phyloP scores from a whole-genome alignment of 2,797 vertebrate genomes.

The Sebastiscus tertius region DNA sequence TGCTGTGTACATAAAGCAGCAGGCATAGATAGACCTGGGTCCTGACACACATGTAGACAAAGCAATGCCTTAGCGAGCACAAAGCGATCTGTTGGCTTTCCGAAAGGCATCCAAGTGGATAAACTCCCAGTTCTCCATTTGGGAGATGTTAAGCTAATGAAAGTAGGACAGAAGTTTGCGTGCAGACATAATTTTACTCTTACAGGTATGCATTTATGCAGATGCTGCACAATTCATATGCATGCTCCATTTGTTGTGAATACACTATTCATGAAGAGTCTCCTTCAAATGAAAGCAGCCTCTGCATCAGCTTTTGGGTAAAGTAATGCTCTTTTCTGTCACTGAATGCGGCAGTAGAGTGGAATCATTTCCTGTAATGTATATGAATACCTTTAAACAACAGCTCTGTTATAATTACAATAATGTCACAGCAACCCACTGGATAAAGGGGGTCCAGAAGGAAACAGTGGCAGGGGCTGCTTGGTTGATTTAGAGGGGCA shows the following conservation, averaged over 20 bases:
- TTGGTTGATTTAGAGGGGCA: conserved; percentile 58
- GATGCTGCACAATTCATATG: conserved; percentile 4
- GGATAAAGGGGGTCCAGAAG: conserved; percentile 25
- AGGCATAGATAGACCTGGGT: neutral
- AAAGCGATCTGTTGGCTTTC: conserved; percentile 19
- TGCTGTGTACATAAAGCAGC: conserved; percentile 27
- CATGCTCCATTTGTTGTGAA: conserved; percentile 41
- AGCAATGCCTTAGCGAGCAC: neutral
- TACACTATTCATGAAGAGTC: conserved; percentile 51
- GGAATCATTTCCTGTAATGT: conserved; percentile 13
- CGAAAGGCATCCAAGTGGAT: conserved; percentile 28
- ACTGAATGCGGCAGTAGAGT: neutral
- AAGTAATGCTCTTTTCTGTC: neutral
- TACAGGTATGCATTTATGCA: conserved; percentile 42
- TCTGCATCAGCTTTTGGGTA: neutral
- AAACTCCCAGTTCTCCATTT: conserved; percentile 22
- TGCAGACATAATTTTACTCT: conserved; percentile 8
- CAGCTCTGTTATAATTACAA: conserved; percentile 36
- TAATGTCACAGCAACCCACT: conserved; percentile 30
- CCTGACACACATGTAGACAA: conserved; percentile 23
- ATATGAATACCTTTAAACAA: conserved; percentile 37
- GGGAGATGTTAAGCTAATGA: conserved; percentile 14
- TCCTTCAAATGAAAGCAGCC: conserved; percentile 15
- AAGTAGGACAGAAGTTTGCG: conserved; percentile 26
- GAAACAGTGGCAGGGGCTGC: conserved; percentile 30